Evolutionary conservation across 2,113 vertebrate species (phyloP).

Genomic region (Sula dactylatra): DNA sequence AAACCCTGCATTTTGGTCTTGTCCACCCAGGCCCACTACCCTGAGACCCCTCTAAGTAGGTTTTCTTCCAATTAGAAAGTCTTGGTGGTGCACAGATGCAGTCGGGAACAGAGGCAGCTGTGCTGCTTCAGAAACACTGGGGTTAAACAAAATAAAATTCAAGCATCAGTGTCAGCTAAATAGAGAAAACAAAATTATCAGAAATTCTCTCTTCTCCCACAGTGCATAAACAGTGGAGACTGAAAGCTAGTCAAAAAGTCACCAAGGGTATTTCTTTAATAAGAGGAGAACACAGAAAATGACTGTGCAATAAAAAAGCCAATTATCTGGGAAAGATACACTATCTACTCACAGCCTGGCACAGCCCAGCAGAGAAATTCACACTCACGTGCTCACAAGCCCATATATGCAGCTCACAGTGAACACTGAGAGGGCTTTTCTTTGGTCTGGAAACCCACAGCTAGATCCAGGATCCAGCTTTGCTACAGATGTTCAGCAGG

Average conservation of each 20-base stretch:
- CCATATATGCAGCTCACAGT: not conserved
- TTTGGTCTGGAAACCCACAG: not conserved
- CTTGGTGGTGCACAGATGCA: not conserved
- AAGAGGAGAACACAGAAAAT: not conserved
- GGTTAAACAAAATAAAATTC: conserved; percentile 18
- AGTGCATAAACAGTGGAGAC: conserved; percentile 2
- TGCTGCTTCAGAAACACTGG: not conserved
- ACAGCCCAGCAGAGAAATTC: not conserved
- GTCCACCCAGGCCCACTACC: not conserved
- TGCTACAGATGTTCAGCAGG: not conserved
- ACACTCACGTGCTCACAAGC: not conserved
- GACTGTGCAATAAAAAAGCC: conserved; percentile 20
- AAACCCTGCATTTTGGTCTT: not conserved
- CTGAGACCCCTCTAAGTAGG: not conserved
- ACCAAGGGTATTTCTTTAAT: conserved; percentile 12
- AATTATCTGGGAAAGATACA: conserved; percentile 1
- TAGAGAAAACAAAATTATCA: conserved; percentile 38
- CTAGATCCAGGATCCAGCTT: not conserved
- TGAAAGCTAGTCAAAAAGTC: conserved; percentile 36
- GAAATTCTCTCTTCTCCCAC: conserved; percentile 37
- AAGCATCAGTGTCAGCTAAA: conserved; percentile 16
- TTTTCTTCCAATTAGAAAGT: not conserved
- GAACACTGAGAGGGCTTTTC: not conserved
- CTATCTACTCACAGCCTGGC: not conserved
- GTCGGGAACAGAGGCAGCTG: not conserved